Percentiles rank a stretch among this genome's conserved stretches.
phyloP scores from a whole-genome alignment of 2,113 vertebrate genomes.

The Laticauda laticaudata region DNA sequence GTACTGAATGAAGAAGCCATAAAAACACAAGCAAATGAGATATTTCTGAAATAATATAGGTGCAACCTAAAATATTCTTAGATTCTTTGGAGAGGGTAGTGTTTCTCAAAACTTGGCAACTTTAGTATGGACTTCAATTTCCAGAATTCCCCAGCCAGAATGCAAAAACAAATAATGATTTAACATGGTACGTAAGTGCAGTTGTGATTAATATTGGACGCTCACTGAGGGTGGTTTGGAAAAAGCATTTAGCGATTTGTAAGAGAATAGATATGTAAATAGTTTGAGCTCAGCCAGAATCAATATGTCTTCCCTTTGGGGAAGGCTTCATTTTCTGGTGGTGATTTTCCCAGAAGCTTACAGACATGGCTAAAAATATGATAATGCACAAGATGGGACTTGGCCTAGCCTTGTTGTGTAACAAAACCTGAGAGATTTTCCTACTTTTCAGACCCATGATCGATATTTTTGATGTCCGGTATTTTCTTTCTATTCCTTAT shows the following conservation, averaged over 20 bases:
- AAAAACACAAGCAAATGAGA: too few relatives aligned
- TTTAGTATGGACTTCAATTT: neutral
- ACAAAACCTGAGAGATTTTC: neutral
- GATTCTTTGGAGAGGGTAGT: neutral
- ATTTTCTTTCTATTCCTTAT: conserved; percentile 92
- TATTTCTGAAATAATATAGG: neutral
- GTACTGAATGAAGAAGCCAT: too few relatives aligned
- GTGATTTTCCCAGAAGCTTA: neutral
- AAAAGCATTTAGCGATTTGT: neutral
- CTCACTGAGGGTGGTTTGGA: neutral
- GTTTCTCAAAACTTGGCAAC: neutral
- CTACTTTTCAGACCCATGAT: conserved; percentile 81
- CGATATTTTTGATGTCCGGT: conserved; percentile 84
- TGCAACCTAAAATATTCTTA: neutral
- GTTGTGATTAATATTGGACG: neutral
- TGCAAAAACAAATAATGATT: neutral
- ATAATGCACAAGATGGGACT: neutral
- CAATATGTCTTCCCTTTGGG: neutral
- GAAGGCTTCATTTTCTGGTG: neutral
- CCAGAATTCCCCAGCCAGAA: neutral
- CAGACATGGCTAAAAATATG: neutral
- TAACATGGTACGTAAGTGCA: neutral
- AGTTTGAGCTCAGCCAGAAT: neutral
- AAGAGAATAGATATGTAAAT: neutral
- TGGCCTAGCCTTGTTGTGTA: neutral